phyloP scores from a whole-genome alignment of 2,797 vertebrate species.

The Tragelaphus oryx region DNA sequence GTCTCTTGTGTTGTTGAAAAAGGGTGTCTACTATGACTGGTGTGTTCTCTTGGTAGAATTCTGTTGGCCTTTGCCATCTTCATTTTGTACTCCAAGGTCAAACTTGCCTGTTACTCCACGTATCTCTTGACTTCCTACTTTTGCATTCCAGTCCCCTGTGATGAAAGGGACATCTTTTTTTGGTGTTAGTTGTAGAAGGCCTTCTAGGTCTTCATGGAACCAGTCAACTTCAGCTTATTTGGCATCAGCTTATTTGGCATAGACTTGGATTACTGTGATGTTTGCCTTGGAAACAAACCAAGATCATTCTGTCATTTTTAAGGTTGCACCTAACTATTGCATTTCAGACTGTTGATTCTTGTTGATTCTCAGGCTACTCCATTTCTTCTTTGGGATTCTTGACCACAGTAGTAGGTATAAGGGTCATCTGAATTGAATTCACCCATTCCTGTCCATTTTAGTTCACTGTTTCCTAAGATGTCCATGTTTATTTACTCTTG shows the following conservation, averaged over 20 bases:
- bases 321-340: not conserved
- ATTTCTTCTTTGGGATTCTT: not conserved
- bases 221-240: not conserved
- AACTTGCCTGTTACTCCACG: not conserved
- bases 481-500: not conserved
- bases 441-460: not conserved
- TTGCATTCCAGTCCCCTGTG: not conserved
- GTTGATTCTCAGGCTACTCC: not conserved
- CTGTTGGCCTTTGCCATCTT: not conserved
- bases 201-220: not conserved
- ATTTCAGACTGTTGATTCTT: not conserved
- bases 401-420: not conserved
- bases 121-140: not conserved
- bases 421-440: not conserved
- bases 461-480: not conserved
- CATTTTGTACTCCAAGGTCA: not conserved
- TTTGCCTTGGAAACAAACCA: not conserved
- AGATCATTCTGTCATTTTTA: not conserved
- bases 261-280: not conserved
- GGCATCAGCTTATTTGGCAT: not conserved
- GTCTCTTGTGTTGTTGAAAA: not conserved
- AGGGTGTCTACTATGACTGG: not conserved
- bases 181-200: not conserved
- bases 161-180: not conserved
- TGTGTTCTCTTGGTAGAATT: not conserved